phyloP scores from a whole-genome alignment of 2,888 invertebrate species.

The Rotaria sp. region DNA sequence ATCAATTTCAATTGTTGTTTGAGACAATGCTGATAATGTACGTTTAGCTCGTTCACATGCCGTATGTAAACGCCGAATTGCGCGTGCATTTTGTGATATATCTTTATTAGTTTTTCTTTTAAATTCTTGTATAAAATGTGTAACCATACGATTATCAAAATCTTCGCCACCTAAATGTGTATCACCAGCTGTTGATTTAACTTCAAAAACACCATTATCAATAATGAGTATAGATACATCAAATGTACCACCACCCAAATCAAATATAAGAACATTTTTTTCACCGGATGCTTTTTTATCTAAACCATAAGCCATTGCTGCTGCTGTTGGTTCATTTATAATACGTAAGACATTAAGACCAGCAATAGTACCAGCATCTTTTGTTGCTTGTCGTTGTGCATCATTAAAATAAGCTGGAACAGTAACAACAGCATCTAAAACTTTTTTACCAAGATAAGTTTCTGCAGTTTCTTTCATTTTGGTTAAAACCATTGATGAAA shows the following conservation, averaged over 20 bases:
- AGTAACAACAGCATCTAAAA: slow-evolving; percentile 57
- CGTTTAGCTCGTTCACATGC: slow-evolving; percentile 70
- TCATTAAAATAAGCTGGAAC: too few species aligned
- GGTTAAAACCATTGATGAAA: neutral
- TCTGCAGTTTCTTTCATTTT: too few species aligned
- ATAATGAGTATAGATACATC: slow-evolving; percentile 89
- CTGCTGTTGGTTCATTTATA: slow-evolving; percentile 68
- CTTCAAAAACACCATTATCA: slow-evolving; percentile 57
- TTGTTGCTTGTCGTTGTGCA: too few species aligned
- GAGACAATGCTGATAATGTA: slow-evolving; percentile 60
- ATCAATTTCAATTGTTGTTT: slow-evolving; percentile 59
- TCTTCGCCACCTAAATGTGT: too few species aligned
- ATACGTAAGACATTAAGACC: slow-evolving; percentile 60
- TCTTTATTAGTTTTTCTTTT: slow-evolving; percentile 56
- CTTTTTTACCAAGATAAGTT: slow-evolving; percentile 45
- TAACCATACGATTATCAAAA: slow-evolving; percentile 53
- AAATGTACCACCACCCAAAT: slow-evolving; percentile 78
- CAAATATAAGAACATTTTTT: slow-evolving; percentile 62
- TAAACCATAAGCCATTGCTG: slow-evolving; percentile 59
- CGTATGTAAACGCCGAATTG: slow-evolving; percentile 79
- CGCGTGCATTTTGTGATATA: slow-evolving; percentile 68
- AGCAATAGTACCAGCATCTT: neutral
- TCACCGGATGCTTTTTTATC: slow-evolving; percentile 59
- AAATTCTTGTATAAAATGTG: slow-evolving; percentile 54
- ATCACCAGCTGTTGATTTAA: slow-evolving; percentile 64